A percentile compares a stretch with the other conserved stretches of the same genome.
phyloP scores from a whole-genome alignment of 2,888 invertebrate species.

The Prenolepis imparis region DNA sequence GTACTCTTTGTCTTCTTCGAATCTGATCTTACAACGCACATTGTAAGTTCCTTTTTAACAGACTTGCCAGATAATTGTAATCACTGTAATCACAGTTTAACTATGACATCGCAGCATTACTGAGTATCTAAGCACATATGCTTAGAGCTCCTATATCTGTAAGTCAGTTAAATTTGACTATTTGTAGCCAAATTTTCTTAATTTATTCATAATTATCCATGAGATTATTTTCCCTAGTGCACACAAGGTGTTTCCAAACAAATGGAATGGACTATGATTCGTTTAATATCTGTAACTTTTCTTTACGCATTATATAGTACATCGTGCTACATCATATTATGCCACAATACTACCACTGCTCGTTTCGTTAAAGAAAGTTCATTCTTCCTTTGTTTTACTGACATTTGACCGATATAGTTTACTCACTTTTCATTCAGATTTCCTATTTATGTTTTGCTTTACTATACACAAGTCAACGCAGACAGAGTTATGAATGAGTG shows the following conservation, averaged over 20 bases:
- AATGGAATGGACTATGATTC: constrained; percentile 82
- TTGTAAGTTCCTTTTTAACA: constrained; percentile 61
- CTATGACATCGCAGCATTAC: constrained; percentile 43
- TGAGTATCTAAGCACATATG: constrained; percentile 67
- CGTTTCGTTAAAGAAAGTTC: constrained; percentile 80
- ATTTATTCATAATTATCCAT: constrained; percentile 63
- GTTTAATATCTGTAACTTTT: constrained; percentile 79
- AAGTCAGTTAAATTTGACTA: constrained; percentile 74
- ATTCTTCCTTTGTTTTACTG: constrained; percentile 71
- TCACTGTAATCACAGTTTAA: constrained; percentile 55
- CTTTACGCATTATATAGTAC: constrained; percentile 79
- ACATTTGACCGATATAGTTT: constrained; percentile 51
- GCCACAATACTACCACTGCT: constrained; percentile 80
- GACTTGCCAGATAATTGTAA: constrained; percentile 46
- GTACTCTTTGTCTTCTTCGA: constrained; percentile 70
- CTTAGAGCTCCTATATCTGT: constrained; percentile 68
- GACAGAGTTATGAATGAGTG: constrained; percentile 78
- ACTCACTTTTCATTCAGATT: constrained; percentile 55
- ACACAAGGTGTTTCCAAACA: constrained; percentile 77
- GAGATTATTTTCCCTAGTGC: constrained; percentile 70
- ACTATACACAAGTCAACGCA: constrained; percentile 82
- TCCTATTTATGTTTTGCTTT: constrained; percentile 67
- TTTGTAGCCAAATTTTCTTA: constrained; percentile 71
- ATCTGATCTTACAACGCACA: constrained; percentile 55
- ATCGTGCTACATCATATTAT: constrained; percentile 76